A percentile compares a stretch with the other conserved stretches of the same genome.
Conservation (phyloP, 2,113 vertebrate species). For the Eolophus roseicapilla region DNA sequence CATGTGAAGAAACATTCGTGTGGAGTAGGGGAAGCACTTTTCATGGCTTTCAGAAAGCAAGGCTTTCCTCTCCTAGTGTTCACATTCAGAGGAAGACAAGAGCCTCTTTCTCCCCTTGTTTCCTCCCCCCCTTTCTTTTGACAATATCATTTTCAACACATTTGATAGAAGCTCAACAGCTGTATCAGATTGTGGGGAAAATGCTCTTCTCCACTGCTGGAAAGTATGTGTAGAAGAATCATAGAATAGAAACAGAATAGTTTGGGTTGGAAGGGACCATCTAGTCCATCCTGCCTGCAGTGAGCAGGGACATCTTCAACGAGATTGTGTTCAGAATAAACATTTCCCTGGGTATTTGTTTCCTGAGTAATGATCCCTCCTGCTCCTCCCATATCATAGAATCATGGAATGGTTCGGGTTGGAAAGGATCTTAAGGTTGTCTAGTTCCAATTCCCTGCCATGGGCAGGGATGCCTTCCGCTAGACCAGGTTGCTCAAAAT, state of each 20-base stretch:
- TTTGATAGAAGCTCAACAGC: not conserved
- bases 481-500: not conserved
- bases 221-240: not conserved
- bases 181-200: not conserved
- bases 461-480: not conserved
- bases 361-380: not conserved
- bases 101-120: not conserved
- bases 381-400: not conserved
- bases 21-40: not conserved
- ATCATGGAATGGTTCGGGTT: not conserved
- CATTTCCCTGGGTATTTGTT: not conserved
- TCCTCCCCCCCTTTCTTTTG: not conserved
- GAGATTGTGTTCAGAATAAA: not conserved
- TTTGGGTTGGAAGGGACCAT: not conserved
- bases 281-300: not conserved
- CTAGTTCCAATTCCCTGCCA: not conserved
- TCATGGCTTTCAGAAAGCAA: not conserved
- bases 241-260: not conserved
- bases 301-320: not conserved
- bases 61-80: not conserved
- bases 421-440: not conserved
- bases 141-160: not conserved
- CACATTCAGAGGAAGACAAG: not conserved
- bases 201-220: not conserved
- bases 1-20: fast-evolving